These are phyloP conservation scores for Gila robusta DNA, from an alignment of 2,797 vertebrate genomes.

Conservation along the genomic window DNA sequence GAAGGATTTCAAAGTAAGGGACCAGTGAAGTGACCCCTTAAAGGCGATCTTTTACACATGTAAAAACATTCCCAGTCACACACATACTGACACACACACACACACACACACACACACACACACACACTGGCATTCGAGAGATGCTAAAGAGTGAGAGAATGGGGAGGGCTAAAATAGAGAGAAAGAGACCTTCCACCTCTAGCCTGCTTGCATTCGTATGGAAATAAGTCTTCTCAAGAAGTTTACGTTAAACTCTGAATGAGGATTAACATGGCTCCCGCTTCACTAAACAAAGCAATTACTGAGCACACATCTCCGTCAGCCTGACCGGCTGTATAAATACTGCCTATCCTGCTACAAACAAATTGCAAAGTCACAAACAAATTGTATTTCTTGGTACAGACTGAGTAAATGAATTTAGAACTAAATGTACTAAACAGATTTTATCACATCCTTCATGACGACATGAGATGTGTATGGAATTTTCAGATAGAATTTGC, in stretches of 20 bases:
- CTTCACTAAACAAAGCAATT: constrained; percentile 62
- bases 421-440: not conserved
- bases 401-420: not conserved
- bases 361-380: constrained; percentile 36
- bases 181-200: constrained; percentile 50
- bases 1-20: constrained; percentile 43
- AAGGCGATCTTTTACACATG: constrained; percentile 40
- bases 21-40: constrained; percentile 53
- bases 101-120: constrained; percentile 37
- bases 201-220: constrained; percentile 61
- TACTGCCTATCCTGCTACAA: constrained; percentile 39
- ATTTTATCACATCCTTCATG: not conserved
- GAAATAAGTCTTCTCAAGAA: constrained; percentile 63
- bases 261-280: constrained; percentile 55
- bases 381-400: constrained; percentile 8
- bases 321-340: constrained; percentile 54
- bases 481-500: not conserved
- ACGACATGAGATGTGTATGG: not conserved
- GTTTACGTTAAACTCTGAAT: constrained; percentile 63
- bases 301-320: constrained; percentile 56
- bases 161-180: constrained; percentile 21
- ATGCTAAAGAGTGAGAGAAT: constrained; percentile 40
- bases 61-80: constrained; percentile 41
- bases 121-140: constrained; percentile 6
- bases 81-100: constrained; percentile 36